phyloP scores from a whole-genome alignment of 2,113 vertebrate genomes.

The Hypanus sabinus region DNA sequence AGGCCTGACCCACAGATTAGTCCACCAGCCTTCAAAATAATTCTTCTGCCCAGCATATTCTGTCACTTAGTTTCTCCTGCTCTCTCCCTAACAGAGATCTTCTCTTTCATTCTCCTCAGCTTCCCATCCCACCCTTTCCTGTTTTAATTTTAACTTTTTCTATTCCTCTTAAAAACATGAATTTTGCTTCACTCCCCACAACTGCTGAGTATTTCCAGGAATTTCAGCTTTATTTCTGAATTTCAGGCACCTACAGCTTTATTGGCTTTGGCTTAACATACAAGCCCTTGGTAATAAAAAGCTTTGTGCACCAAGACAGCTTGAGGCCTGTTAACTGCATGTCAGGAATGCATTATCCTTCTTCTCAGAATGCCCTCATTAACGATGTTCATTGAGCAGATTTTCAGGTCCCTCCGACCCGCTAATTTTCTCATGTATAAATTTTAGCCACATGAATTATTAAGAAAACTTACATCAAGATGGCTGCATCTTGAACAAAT shows the following conservation, averaged over 20 bases:
- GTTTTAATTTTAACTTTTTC: too few species aligned
- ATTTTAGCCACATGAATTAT: conserved; percentile 9
- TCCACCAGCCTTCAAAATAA: not conserved
- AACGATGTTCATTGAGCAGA: not conserved
- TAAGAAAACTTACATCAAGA: conserved; percentile 3
- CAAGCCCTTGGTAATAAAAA: not conserved
- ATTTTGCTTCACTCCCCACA: too few species aligned
- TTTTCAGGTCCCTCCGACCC: not conserved
- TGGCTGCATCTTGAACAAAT: not conserved
- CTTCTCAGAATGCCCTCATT: conserved; percentile 18
- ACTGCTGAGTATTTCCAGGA: too few species aligned
- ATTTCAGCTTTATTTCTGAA: too few species aligned
- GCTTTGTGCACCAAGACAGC: not conserved
- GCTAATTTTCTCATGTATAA: conserved; percentile 5
- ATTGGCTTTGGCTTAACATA: not conserved
- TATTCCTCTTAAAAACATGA: too few species aligned
- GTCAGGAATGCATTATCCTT: not conserved
- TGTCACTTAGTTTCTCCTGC: too few species aligned
- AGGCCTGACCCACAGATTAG: not conserved
- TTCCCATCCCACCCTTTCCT: too few species aligned
- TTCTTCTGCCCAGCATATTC: too few species aligned
- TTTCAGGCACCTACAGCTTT: too few species aligned
- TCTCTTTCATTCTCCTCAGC: too few species aligned
- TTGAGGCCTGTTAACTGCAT: not conserved
- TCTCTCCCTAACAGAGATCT: too few species aligned